Conservation (phyloP, 2,113 vertebrate genomes). For the Mormyrus lacerda region DNA sequence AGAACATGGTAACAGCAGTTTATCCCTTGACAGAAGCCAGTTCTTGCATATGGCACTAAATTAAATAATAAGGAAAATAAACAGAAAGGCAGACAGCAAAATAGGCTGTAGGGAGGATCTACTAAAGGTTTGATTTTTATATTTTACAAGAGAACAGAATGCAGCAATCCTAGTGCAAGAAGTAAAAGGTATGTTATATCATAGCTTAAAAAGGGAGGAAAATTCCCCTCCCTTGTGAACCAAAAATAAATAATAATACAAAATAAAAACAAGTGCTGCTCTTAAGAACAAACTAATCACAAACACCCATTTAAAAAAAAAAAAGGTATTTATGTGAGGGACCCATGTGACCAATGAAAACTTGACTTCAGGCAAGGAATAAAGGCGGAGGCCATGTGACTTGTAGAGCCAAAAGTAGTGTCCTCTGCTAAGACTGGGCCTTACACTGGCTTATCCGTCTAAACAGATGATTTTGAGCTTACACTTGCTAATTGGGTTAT, state of each 20-base stretch:
- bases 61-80: slow-evolving; percentile 3
- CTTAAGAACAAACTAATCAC: background rate
- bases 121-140: background rate
- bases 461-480: background rate
- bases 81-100: background rate
- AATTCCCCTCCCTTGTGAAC: background rate
- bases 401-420: background rate
- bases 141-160: background rate
- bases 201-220: background rate
- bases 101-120: background rate
- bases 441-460: background rate
- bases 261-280: background rate
- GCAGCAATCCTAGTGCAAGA: background rate
- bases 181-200: background rate
- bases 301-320: background rate
- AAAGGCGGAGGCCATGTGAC: background rate
- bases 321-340: background rate
- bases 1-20: background rate
- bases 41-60: background rate
- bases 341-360: background rate
- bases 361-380: background rate
- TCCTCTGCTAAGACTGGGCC: background rate
- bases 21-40: background rate
- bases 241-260: background rate
- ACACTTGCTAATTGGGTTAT: background rate